Percentiles rank a stretch among this genome's conserved stretches.
Conservation (phyloP, 53 echinoderm and acorn worm genomes). For the Paracentrotus lividus region DNA sequence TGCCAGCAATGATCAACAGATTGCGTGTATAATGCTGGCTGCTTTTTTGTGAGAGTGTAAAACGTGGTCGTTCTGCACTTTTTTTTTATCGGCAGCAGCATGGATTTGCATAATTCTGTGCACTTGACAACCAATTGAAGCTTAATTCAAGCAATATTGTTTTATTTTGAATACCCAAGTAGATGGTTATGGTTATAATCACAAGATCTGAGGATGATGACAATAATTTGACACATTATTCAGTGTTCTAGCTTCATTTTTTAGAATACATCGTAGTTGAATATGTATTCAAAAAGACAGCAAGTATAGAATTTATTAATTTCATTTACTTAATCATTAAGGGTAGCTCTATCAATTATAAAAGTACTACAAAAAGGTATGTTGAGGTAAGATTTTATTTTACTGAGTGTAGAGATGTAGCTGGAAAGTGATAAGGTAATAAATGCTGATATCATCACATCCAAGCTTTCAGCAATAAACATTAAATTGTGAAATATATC, state of each 20-base stretch:
- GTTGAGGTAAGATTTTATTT: no score
- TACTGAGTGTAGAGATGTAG: no score
- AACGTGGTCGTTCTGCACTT: constrained; percentile 2
- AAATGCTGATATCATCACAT: no score
- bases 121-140: constrained; percentile 10
- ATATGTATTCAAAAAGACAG: neutral
- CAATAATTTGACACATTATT: neutral
- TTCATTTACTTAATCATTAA: no score
- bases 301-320: no score
- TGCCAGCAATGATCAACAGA: constrained; percentile 38
- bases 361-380: no score
- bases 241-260: neutral
- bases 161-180: neutral
- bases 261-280: neutral
- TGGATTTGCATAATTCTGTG: neutral
- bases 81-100: neutral
- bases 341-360: no score
- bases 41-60: neutral
- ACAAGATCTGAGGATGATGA: no score
- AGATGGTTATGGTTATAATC: neutral
- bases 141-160: neutral
- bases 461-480: no score
- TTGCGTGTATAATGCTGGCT: neutral
- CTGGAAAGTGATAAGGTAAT: no score
- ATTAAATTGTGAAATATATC: no score